These are phyloP conservation scores for Flexamia atlantica DNA, from an alignment of 2,888 invertebrate genomes.

Conservation along the genomic window DNA sequence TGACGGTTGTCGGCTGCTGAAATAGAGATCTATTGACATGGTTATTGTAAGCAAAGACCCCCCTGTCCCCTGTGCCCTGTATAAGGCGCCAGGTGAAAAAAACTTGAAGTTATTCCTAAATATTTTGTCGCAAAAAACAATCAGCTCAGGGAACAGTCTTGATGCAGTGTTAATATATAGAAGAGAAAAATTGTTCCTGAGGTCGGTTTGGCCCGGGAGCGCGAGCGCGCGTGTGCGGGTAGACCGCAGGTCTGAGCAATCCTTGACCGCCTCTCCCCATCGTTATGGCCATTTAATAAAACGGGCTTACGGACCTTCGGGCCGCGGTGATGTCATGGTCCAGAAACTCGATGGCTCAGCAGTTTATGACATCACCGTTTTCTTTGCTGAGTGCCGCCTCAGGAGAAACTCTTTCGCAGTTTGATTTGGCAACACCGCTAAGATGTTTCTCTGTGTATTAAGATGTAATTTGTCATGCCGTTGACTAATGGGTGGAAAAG, in stretches of 20 bases:
- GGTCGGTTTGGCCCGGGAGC: not conserved
- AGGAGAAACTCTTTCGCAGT: not conserved
- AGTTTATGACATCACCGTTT: not conserved
- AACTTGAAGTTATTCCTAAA: no score
- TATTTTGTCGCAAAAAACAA: no score
- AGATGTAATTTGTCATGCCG: not conserved
- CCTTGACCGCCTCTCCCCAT: conserved; percentile 33
- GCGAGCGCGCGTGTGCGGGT: not conserved
- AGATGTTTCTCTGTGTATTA: not conserved
- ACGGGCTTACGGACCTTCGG: conserved; percentile 1
- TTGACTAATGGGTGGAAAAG: no score
- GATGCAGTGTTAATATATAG: no score
- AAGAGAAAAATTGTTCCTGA: no score
- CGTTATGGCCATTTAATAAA: conserved; percentile 31
- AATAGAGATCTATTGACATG: no score
- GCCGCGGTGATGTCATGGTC: conserved; percentile 20
- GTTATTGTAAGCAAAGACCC: no score
- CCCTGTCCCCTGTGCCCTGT: no score
- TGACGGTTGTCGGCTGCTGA: no score
- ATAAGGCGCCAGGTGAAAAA: no score
- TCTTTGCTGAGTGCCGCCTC: not conserved
- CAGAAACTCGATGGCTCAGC: conserved; percentile 39
- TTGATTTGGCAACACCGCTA: not conserved
- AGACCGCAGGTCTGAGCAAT: conserved; percentile 1
- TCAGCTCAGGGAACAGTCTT: no score